Base-by-base conservation (phyloP, 2,113 vertebrate genomes). In the Jacana jacana region DNA sequence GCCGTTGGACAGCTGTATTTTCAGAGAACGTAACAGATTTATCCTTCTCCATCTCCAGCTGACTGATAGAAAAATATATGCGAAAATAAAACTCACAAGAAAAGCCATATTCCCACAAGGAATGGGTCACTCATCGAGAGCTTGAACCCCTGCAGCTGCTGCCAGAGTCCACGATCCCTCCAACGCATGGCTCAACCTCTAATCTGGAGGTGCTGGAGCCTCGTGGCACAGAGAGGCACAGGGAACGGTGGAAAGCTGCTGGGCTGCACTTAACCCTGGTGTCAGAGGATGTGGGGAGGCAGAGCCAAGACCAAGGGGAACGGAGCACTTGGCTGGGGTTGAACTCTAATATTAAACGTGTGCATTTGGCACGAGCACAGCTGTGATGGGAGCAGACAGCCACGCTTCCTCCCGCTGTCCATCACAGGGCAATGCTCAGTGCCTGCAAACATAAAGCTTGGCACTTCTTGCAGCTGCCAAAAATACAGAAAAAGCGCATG, bases 41-140 rank as follows among this genome's bases (percentile, higher is more conserved):
- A 94, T 95, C 81, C 94, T 49, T 57, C 61, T 71, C 93, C 13
- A 79, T n/a, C 89, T 92, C 69, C 82, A 86, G 65, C 80, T 76
- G 88, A 85, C 73, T 79, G 81, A 23, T 51, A 23, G 78, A 89
- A 91, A 63, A 55, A 87, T 60, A 63, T 10, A 48, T 19, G 49
- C 31, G 0, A 0, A 86, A 75, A 84, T 35, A n/a, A 78, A 86
- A 81, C 65, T 75, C 24, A 44, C 65, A 93, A 46, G 69, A 66
- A 84, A 84, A 92, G 83, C 72, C 63, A 3, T 1, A 65, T 75
- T 83, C 70, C 60, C 77, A 19, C 24, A 30, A 51, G 68, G 86
- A 77, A 88, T 4, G 44, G 92, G 80, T 86, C 91, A 54, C n/a
- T 73, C 37, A 48, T 5, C 0, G 4, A 63, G 54, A 11, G 60